Evolutionary conservation across 2,888 invertebrate genomes (phyloP), one percentile per base, ranked within the genome.

Genomic region (Portevinia maculata): DNA sequence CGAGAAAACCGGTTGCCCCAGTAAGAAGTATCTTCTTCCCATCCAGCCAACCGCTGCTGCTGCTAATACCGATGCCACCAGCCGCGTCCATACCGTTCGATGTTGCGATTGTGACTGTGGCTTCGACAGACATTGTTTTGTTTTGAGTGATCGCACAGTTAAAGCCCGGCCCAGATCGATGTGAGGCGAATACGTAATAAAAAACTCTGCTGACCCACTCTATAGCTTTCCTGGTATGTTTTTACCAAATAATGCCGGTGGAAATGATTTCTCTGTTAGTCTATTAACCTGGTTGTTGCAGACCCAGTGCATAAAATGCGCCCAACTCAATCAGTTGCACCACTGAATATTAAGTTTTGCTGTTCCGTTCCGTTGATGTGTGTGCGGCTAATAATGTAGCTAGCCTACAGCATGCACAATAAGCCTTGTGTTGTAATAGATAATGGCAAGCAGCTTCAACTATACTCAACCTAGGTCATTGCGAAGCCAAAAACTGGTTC

Each of bases 21-120:
- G 86, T 87, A 13, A 86, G 71, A 32, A 86, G 74, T 69, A 86
- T 65, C 39, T 84, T 84, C 84, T 86, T 85, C 50, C 91, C 84
- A 44, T 76, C 70, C 44, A 85, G 34, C 85, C 85, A 85, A 73
- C 53, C 28, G 39, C 50, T 70, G 24, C 70, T 76, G 21, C 55
- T 11, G 57, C 39, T 60, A n/a, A 30, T 60, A n/a, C 52, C 15
- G 34, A 30, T 53, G 30, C 69, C 60, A 37, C 67, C 67, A 67
- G 65, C 55, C 41, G 78, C 83, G 83, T 83, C 83, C 83, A 83
- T 83, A 50, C 76, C 78, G 83, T 44, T 67, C 67, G 53, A 46
- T 53, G 78, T 71, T 62, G 15, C 67, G 67, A 55, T 67, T 73
- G 50, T 46, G 62, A 83, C 83, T 83, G 71, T 15, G 39, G 69